Base-by-base conservation (phyloP, 2,797 vertebrate genomes). In the Buceros bicornis region DNA sequence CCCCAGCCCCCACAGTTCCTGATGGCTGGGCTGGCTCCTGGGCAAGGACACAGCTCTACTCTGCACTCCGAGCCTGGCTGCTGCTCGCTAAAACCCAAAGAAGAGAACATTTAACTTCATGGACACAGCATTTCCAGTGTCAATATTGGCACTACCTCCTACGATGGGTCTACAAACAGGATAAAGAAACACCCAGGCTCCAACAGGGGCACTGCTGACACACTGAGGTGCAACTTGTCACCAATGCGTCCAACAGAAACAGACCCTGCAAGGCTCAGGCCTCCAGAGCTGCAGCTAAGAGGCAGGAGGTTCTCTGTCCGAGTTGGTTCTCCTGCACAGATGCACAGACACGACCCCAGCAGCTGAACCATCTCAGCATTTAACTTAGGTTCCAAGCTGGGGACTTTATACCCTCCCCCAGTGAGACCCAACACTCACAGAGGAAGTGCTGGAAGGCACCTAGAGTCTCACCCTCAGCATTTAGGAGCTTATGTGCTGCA, bases 331-430 rank as follows among this genome's bases (percentile, higher is more conserved):
- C 86, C 93, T 47, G 76, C 58, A 16, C 40, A 47, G 58, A 82
- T 19, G 13, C 16, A 67, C 25, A 71, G 61, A 28, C 29, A 69
- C 11, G 64, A 94, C 25, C 28, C 8, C 45, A 95, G 81, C 90
- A 95, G 91, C 91, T 97, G 91, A 95, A 95, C 53, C 35, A 91
- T 69, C 80, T 93, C 58, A 31, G 50, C 12, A 2, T 72, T 91
- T 89, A 90, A 94, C 84, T 84, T 53, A 56, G 47, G 40, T 62
- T 84, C 77, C 86, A 87, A 93, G 76, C 54, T 48, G 14, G 70
- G 90, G 87, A 86, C 89, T 90, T 95, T 88, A 91, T 37, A 94
- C 17, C 79, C 69, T 87, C 77, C 85, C 42, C 24, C 86, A 62
- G 82, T 3, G 77, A 86, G 89, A 94, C 45, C 50, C 37, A 85